Percentiles rank a stretch among this genome's conserved stretches.
These are phyloP conservation scores for Aleadryas rufinucha DNA, from an alignment of 2,113 vertebrate genomes.

Conservation along the genomic window DNA sequence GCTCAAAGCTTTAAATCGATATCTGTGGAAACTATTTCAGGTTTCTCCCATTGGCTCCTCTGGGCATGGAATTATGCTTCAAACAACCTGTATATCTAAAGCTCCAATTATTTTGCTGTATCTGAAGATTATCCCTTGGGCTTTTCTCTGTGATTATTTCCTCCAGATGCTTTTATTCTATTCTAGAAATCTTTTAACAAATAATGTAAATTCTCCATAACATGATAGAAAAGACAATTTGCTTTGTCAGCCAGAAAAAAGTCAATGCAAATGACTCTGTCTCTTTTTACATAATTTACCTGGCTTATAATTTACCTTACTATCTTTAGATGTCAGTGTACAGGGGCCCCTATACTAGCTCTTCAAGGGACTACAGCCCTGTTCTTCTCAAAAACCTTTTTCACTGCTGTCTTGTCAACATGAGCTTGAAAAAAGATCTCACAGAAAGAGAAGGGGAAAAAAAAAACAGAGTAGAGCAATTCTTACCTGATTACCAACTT, in stretches of 20 bases:
- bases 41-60: constrained; percentile 4
- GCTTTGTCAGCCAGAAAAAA: not conserved
- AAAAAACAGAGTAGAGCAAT: not conserved
- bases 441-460: not conserved
- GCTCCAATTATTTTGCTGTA: constrained; percentile 1
- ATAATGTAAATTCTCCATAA: not conserved
- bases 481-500: not conserved
- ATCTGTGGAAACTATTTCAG: not conserved
- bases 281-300: not conserved
- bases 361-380: not conserved
- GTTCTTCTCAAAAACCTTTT: not conserved
- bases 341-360: not conserved
- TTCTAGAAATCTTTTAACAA: not conserved
- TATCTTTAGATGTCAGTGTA: not conserved
- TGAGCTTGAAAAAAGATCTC: not conserved
- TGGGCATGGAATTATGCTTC: constrained; percentile 7
- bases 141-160: constrained; percentile 5
- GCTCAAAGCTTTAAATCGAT: not conserved
- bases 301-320: not conserved
- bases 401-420: not conserved
- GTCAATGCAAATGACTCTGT: not conserved
- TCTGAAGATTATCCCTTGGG: constrained; percentile 22
- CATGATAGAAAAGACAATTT: not conserved
- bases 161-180: not conserved
- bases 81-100: not conserved